A percentile compares a stretch with the other conserved stretches of the same genome.
Evolutionary conservation across 1,140 invertebrate species (phyloP).

Genomic region (Mactra quadrangularis): DNA sequence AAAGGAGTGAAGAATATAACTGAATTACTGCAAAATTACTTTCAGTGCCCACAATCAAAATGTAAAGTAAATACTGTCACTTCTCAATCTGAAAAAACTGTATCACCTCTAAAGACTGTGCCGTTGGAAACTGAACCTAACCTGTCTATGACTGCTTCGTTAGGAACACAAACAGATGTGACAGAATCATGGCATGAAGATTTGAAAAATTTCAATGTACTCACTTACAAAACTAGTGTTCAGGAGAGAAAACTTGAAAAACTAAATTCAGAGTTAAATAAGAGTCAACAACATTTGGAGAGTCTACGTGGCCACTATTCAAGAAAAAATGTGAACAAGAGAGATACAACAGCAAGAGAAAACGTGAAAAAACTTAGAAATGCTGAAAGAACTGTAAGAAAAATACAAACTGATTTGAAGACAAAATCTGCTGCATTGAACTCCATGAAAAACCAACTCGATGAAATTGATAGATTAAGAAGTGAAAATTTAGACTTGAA

Average conservation of each 20-base stretch:
- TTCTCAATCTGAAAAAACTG: not conserved
- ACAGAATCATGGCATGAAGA: not conserved
- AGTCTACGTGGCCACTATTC: constrained; percentile 19
- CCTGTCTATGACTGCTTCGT: not conserved
- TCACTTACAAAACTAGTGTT: not conserved
- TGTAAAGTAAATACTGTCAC: not conserved
- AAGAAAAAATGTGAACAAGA: constrained; percentile 18
- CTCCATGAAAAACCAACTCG: not conserved
- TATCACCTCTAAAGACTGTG: not conserved
- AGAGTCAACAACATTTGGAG: not conserved
- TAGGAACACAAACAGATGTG: not conserved
- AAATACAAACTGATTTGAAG: not conserved
- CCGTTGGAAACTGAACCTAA: not conserved
- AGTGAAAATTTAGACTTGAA: not conserved
- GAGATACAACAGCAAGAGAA: constrained; percentile 16
- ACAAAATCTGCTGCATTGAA: not conserved
- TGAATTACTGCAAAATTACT: not conserved
- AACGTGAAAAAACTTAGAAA: constrained; percentile 9
- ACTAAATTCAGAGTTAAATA: not conserved
- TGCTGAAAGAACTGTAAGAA: not conserved
- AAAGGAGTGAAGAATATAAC: not conserved
- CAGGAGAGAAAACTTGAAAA: not conserved
- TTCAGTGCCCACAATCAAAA: not conserved
- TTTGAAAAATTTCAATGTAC: not conserved
- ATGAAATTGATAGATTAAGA: not conserved